These are phyloP conservation scores for Myotis brandtii DNA, from an alignment of 2,113 vertebrate genomes.

Conservation along the genomic window DNA sequence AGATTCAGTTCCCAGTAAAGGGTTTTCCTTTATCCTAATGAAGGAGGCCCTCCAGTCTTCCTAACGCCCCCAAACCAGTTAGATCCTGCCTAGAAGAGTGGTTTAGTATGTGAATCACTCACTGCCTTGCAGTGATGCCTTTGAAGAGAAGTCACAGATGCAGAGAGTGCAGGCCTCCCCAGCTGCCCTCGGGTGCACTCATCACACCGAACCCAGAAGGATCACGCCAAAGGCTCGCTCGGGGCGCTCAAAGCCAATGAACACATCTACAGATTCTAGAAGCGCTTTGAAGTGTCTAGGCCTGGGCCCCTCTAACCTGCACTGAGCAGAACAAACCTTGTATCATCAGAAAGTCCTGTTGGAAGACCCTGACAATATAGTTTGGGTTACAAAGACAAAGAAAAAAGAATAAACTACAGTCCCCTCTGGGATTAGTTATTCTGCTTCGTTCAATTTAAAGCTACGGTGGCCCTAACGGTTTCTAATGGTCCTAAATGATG, in stretches of 20 bases:
- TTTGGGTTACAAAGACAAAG: background rate
- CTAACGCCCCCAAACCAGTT: background rate
- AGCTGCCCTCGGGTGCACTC: background rate
- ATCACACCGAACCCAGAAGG: background rate
- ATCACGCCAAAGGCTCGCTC: background rate
- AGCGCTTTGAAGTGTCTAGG: background rate
- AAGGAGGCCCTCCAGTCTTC: background rate
- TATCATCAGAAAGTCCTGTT: background rate
- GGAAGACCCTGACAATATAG: background rate
- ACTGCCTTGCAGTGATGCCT: background rate
- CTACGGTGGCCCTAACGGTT: constrained; percentile 32
- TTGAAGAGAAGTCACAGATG: background rate
- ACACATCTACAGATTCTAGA: background rate
- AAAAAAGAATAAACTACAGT: background rate
- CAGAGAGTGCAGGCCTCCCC: background rate
- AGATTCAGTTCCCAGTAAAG: background rate
- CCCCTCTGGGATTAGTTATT: background rate
- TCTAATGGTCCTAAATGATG: constrained; percentile 48
- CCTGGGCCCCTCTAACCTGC: background rate
- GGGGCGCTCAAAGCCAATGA: background rate
- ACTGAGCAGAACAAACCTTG: background rate
- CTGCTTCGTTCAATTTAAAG: constrained; percentile 43
- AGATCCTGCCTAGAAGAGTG: background rate
- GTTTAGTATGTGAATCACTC: background rate
- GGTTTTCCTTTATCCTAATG: background rate